A percentile compares a stretch with the other conserved stretches of the same genome.
Evolutionary conservation across 2,888 invertebrate species (phyloP).

Genomic region (Mechanitis messenoides): DNA sequence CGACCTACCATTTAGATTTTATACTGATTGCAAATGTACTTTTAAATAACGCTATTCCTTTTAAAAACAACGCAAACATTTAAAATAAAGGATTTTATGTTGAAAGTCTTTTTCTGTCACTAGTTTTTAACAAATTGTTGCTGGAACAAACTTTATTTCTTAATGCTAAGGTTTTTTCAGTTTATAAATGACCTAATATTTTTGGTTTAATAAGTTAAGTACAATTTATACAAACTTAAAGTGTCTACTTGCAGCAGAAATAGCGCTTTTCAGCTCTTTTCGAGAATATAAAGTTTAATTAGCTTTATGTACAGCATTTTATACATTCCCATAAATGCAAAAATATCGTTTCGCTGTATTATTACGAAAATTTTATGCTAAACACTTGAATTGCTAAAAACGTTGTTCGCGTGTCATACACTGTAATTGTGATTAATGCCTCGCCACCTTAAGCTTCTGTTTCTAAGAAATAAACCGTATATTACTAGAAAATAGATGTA

Average conservation of each 20-base stretch:
- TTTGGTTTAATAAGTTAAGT: background rate
- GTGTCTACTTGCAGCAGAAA: background rate
- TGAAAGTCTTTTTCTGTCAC: background rate
- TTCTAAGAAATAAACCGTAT: constrained; percentile 30
- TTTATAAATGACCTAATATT: background rate
- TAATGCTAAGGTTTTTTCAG: too few species aligned
- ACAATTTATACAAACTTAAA: background rate
- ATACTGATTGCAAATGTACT: too few species aligned
- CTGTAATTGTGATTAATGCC: constrained; percentile 36
- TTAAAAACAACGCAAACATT: background rate
- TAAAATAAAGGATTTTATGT: background rate
- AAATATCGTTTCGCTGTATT: constrained; percentile 14
- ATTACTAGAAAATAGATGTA: constrained; percentile 27
- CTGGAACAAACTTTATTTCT: too few species aligned
- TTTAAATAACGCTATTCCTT: too few species aligned
- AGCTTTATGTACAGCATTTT: constrained; percentile 6
- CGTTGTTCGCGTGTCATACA: constrained; percentile 30
- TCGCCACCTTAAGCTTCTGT: constrained; percentile 30
- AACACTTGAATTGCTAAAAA: constrained; percentile 24
- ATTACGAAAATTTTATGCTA: constrained; percentile 29
- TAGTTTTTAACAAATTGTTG: too few species aligned
- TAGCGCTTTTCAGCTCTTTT: constrained; percentile 21
- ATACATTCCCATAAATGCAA: constrained; percentile 9
- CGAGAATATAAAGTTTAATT: constrained; percentile 1
- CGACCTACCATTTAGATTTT: constrained; percentile 2